Percentiles rank a stretch among this genome's conserved stretches.
These are phyloP conservation scores for Heloderma charlesbogerti DNA, from an alignment of 2,113 vertebrate genomes.

Conservation along the genomic window DNA sequence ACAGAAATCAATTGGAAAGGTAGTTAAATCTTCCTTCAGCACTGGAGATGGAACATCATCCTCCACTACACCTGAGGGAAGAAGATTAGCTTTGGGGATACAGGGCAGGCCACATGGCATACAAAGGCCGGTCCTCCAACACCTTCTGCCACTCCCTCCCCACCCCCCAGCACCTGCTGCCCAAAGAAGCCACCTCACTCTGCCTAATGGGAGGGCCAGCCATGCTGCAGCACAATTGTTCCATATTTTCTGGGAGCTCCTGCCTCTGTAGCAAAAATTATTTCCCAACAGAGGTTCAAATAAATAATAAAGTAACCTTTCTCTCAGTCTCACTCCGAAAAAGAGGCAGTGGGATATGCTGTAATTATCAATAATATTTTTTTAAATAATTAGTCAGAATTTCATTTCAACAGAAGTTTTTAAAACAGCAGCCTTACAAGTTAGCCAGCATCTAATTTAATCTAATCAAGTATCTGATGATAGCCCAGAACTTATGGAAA, in stretches of 20 bases:
- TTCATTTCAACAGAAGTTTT: background rate
- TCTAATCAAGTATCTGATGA: background rate
- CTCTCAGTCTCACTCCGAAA: background rate
- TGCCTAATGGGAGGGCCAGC: no score
- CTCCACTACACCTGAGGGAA: no score
- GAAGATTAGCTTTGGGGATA: no score
- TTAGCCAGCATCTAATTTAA: background rate
- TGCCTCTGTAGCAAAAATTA: conserved; percentile 14
- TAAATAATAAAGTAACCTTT: background rate
- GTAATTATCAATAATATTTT: background rate
- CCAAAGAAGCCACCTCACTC: no score
- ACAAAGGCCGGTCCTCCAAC: no score
- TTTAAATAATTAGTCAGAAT: background rate
- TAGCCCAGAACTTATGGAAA: background rate
- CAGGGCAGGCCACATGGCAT: no score
- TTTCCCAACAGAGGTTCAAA: conserved; percentile 40
- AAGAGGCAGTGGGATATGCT: background rate
- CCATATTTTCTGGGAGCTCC: conserved; percentile 15
- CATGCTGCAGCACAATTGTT: conserved; percentile 24
- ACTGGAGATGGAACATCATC: no score
- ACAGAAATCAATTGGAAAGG: no score
- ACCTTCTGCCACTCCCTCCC: no score
- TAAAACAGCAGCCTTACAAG: conserved; percentile 1
- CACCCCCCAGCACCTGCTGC: no score
- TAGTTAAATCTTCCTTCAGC: no score